Conservation (phyloP, 2,113 vertebrate genomes). For the Aegithalos caudatus region DNA sequence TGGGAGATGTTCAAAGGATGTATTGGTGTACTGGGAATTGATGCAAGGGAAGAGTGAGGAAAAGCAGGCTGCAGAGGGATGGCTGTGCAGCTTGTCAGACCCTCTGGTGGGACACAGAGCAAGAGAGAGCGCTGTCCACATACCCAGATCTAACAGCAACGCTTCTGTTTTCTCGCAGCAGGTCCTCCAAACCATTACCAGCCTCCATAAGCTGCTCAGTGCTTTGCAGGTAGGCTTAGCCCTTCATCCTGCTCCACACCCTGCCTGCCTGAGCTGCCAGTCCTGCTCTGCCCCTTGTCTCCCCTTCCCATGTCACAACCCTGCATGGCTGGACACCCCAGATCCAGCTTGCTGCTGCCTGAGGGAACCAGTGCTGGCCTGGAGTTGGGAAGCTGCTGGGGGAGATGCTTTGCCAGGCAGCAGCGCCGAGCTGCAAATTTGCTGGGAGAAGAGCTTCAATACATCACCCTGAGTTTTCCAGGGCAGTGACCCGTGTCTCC, state of each 20-base stretch:
- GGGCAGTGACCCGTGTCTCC: neutral
- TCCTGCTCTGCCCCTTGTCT: fast-evolving
- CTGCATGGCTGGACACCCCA: fast-evolving
- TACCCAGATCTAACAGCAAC: neutral
- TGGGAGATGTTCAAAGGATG: neutral
- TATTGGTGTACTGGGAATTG: neutral
- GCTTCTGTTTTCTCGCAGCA: constrained; percentile 73
- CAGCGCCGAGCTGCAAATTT: neutral
- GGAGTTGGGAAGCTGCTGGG: neutral
- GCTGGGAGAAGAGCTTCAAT: neutral
- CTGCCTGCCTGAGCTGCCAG: neutral
- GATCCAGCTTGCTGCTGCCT: fast-evolving
- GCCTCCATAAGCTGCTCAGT: constrained; percentile 86
- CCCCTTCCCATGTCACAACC: neutral
- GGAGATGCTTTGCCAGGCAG: neutral
- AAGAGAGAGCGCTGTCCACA: neutral
- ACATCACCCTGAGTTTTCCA: neutral
- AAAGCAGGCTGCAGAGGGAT: neutral
- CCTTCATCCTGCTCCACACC: neutral
- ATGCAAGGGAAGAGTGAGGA: neutral
- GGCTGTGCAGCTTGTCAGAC: neutral
- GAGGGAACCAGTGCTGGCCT: neutral
- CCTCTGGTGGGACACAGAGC: neutral
- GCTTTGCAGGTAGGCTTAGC: constrained; percentile 82
- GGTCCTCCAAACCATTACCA: constrained; percentile 84